These are phyloP conservation scores for Aphidius gifuensis DNA, from an alignment of 1,140 invertebrate species.

Conservation along the genomic window DNA sequence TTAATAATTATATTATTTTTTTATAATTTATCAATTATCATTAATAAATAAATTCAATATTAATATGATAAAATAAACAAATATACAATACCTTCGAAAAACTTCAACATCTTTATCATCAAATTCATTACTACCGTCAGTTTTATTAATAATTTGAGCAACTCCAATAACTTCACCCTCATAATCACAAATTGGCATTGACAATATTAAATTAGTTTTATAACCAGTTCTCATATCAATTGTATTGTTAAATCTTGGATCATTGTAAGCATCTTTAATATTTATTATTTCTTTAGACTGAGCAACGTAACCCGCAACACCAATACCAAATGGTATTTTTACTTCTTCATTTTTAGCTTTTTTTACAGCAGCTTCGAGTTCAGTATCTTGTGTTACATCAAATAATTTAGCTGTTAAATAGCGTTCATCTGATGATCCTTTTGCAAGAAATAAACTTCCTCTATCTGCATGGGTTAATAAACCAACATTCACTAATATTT, in stretches of 20 bases:
- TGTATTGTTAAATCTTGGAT: conserved; percentile 83
- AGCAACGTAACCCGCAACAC: conserved; percentile 86
- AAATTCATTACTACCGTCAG: conserved; percentile 81
- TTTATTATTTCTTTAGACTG: conserved; percentile 85
- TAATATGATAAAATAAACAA: not conserved
- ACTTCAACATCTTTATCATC: conserved; percentile 85
- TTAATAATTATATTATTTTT: conserved; percentile 6
- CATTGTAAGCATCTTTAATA: conserved; percentile 86
- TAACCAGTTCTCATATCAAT: conserved; percentile 91
- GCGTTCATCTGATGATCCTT: conserved; percentile 70
- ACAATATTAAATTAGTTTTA: conserved; percentile 85
- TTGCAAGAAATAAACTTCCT: conserved; percentile 82
- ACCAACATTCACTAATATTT: conserved; percentile 89
- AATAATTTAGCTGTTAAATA: conserved; percentile 88
- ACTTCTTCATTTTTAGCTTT: conserved; percentile 75
- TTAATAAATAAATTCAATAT: conserved; percentile 1
- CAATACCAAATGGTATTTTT: conserved; percentile 83
- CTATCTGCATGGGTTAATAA: conserved; percentile 82
- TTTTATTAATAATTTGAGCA: conserved; percentile 96
- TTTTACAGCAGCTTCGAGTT: conserved; percentile 71
- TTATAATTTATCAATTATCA: not conserved
- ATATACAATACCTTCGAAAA: conserved; percentile 59
- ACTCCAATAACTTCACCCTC: conserved; percentile 95
- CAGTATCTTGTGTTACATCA: conserved; percentile 87
- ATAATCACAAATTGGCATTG: conserved; percentile 94